Evolutionary conservation across 2,113 vertebrate species (phyloP).

Genomic region (Petaurus breviceps): DNA sequence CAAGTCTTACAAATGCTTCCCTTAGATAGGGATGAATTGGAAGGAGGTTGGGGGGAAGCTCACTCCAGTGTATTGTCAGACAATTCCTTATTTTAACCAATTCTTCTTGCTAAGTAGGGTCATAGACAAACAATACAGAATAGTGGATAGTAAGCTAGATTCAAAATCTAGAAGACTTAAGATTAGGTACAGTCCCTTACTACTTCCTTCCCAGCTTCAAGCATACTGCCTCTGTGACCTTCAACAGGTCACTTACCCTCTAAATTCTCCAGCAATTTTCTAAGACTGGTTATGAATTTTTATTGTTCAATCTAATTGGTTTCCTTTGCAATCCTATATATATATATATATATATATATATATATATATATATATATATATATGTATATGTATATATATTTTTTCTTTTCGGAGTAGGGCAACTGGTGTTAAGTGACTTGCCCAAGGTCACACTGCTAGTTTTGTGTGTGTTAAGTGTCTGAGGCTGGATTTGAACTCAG

Average conservation of each 20-base stretch:
- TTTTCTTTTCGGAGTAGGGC: too few relatives aligned
- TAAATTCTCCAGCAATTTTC: background rate
- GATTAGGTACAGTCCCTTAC: background rate
- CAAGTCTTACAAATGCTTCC: background rate
- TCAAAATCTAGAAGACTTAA: background rate
- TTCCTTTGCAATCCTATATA: background rate
- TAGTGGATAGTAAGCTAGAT: background rate
- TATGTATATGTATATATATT: too few relatives aligned
- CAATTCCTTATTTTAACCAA: background rate
- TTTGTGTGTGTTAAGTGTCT: too few relatives aligned
- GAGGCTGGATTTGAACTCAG: too few relatives aligned
- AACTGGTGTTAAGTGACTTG: too few relatives aligned
- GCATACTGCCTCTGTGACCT: background rate
- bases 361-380: too few relatives aligned
- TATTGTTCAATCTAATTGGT: background rate
- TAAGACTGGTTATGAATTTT: background rate
- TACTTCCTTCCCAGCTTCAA: background rate
- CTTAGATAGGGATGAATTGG: background rate
- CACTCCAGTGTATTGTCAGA: background rate
- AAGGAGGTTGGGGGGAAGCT: background rate
- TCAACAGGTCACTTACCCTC: background rate
- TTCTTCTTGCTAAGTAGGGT: background rate
- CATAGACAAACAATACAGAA: background rate
- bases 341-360: background rate
- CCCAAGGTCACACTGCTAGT: too few relatives aligned